Evolutionary conservation across 2,113 vertebrate genomes (phyloP).

Genomic region (Stigmatopora argus): DNA sequence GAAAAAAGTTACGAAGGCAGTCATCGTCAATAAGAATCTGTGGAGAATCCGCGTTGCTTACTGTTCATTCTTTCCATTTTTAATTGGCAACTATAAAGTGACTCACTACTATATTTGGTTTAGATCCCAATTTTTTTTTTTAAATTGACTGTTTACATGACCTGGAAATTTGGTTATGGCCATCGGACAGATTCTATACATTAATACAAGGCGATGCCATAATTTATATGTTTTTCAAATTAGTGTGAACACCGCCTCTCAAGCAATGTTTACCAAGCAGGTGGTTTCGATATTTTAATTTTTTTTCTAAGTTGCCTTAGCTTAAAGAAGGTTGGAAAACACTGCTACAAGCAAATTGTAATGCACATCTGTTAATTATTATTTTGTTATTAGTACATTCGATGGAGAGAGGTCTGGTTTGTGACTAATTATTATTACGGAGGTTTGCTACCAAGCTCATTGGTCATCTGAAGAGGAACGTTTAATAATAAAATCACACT

Average conservation of each 20-base stretch:
- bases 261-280: neutral
- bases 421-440: neutral
- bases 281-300: too few relatives aligned
- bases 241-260: neutral
- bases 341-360: neutral
- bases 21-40: neutral
- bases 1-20: conserved; percentile 13
- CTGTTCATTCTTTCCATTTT: neutral
- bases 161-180: neutral
- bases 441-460: neutral
- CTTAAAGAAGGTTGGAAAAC: neutral
- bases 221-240: too few relatives aligned
- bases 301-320: neutral
- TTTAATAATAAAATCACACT: neutral
- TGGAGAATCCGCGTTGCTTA: neutral
- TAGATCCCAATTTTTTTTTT: neutral
- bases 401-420: neutral
- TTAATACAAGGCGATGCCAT: too few relatives aligned
- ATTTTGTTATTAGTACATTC: neutral
- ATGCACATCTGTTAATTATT: neutral
- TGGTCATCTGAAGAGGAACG: too few relatives aligned
- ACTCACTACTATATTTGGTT: neutral
- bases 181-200: neutral
- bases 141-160: neutral
- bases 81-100: neutral